Conservation (phyloP, 1,140 invertebrate genomes). For the Magallana ariakensis region DNA sequence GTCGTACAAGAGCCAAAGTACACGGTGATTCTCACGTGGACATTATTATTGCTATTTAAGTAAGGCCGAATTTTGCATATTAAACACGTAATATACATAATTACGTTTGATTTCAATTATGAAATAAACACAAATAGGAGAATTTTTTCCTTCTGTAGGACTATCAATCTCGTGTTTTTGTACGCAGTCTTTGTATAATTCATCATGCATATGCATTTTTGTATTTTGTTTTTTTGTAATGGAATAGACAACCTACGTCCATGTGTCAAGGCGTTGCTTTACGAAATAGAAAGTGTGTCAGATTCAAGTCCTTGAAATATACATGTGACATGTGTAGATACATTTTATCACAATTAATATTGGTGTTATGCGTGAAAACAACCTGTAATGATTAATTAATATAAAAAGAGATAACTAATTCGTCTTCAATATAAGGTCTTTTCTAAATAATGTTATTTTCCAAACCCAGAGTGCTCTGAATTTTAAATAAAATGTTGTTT, state of each 20-base stretch:
- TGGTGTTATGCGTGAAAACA: too few species aligned
- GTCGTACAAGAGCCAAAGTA: not conserved
- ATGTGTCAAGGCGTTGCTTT: conserved; percentile 6
- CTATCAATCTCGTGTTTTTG: too few species aligned
- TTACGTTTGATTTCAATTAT: not conserved
- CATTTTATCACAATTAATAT: too few species aligned
- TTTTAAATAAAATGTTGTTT: too few species aligned
- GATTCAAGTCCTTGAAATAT: not conserved
- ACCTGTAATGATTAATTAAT: too few species aligned
- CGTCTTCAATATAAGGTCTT: too few species aligned
- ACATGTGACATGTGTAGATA: not conserved
- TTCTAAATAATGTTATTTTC: too few species aligned
- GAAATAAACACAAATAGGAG: not conserved
- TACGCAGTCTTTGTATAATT: not conserved
- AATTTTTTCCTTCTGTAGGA: too few species aligned
- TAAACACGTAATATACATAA: not conserved
- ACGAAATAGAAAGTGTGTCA: not conserved
- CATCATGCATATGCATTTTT: not conserved
- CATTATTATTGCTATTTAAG: not conserved
- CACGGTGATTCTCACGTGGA: not conserved
- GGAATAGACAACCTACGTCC: not conserved
- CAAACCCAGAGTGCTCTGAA: too few species aligned
- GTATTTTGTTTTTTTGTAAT: not conserved
- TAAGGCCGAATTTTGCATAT: not conserved
- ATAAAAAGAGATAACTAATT: too few species aligned